Evolutionary conservation across 2,797 vertebrate species (phyloP).

Genomic region (Microchirus variegatus): DNA sequence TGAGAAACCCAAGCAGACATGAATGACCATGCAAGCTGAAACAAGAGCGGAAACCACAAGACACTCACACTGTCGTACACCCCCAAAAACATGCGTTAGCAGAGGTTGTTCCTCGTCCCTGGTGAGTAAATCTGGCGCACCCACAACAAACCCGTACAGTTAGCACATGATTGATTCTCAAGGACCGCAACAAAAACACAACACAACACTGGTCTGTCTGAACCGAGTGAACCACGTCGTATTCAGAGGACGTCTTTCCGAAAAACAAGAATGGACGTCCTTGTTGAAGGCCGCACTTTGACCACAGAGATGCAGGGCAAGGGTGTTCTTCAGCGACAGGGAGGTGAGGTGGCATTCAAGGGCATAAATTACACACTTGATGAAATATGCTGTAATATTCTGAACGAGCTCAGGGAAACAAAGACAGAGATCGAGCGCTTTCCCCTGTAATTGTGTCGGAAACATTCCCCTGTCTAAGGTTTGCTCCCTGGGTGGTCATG

Average conservation of each 20-base stretch:
- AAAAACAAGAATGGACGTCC: constrained; percentile 22
- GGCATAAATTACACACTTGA: constrained; percentile 4
- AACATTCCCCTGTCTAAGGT: constrained; percentile 15
- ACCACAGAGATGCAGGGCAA: neutral
- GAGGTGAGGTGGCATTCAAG: neutral
- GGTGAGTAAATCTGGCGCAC: constrained; percentile 7
- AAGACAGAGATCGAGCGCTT: constrained; percentile 15
- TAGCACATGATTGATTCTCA: constrained; percentile 28
- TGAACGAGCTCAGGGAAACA: constrained; percentile 5
- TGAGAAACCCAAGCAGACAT: constrained; percentile 8
- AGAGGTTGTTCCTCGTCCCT: constrained; percentile 2
- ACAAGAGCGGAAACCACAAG: constrained; percentile 32
- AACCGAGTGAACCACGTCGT: constrained; percentile 14
- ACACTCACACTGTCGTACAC: constrained; percentile 15
- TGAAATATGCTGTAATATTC: neutral
- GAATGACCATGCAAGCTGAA: constrained; percentile 44
- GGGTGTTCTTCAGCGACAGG: neutral
- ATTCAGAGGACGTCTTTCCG: constrained; percentile 12
- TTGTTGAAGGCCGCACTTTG: neutral
- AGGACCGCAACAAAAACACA: constrained; percentile 25
- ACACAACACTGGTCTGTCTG: constrained; percentile 7
- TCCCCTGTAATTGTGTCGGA: constrained; percentile 20
- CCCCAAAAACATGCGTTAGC: too few species aligned
- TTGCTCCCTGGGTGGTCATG: constrained; percentile 30
- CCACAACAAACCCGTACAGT: constrained; percentile 30